These are phyloP conservation scores for Calycopis cecrops DNA, from an alignment of 1,140 invertebrate species.

Conservation along the genomic window DNA sequence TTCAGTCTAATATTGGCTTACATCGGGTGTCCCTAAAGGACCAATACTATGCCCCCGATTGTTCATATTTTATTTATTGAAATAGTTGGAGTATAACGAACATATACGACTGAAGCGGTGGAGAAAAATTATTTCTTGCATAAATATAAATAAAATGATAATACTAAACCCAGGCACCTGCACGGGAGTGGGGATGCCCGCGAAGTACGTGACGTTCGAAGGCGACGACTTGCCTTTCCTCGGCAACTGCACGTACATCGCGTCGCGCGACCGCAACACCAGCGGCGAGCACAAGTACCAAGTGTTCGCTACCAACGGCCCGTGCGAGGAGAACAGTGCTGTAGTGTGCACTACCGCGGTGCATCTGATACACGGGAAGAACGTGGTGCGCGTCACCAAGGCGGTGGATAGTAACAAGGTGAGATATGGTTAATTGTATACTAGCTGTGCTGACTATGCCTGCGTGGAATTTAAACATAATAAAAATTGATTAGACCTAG, in stretches of 20 bases:
- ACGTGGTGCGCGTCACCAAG: constrained; percentile 77
- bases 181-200: constrained; percentile 81
- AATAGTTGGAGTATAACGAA: too few relatives aligned
- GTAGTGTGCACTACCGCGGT: constrained; percentile 78
- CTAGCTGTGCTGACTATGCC: too few relatives aligned
- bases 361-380: constrained; percentile 79
- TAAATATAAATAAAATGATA: too few relatives aligned
- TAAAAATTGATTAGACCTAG: too few relatives aligned
- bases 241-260: constrained; percentile 87
- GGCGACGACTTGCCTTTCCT: constrained; percentile 81
- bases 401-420: constrained; percentile 44
- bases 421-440: constrained; percentile 4
- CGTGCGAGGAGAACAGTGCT: constrained; percentile 72
- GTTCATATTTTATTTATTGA: too few relatives aligned
- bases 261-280: constrained; percentile 78
- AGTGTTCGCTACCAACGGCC: constrained; percentile 78
- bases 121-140: too few relatives aligned
- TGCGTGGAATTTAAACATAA: too few relatives aligned
- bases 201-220: constrained; percentile 84
- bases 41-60: too few relatives aligned
- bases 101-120: too few relatives aligned
- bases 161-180: constrained; percentile 74
- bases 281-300: constrained; percentile 79
- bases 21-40: too few relatives aligned
- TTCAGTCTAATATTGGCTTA: too few relatives aligned